Percentiles rank a stretch among this genome's conserved stretches.
phyloP scores from a whole-genome alignment of 2,888 invertebrate species.

The Diarsia dahlii region DNA sequence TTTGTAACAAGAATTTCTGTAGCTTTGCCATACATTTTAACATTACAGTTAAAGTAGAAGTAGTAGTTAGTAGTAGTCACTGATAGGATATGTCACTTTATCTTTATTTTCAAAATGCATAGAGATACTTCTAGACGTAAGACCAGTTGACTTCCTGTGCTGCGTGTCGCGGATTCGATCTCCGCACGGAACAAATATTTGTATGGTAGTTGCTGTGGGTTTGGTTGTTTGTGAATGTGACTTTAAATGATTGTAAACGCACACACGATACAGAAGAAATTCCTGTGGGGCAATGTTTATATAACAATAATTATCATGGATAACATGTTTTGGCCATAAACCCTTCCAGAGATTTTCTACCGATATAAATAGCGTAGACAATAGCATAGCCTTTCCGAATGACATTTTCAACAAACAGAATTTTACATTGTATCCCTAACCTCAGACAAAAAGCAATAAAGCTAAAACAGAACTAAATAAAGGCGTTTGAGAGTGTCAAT shows the following conservation, averaged over 20 bases:
- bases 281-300: neutral
- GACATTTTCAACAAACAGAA: neutral
- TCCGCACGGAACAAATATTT: neutral
- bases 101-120: too few species aligned
- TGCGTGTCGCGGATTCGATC: neutral
- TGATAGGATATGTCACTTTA: neutral
- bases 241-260: neutral
- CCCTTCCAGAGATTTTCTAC: too few species aligned
- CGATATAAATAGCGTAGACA: too few species aligned
- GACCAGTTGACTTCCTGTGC: neutral
- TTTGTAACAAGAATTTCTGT: neutral
- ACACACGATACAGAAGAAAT: neutral
- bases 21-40: neutral
- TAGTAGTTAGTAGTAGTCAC: too few species aligned
- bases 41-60: neutral
- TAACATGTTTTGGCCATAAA: too few species aligned
- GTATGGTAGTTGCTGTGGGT: too few species aligned
- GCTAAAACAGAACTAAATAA: constrained; percentile 15
- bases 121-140: neutral
- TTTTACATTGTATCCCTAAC: neutral
- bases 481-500: constrained; percentile 19
- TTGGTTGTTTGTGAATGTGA: neutral
- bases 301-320: neutral
- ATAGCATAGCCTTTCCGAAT: neutral
- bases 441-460: constrained; percentile 1